phyloP scores from a whole-genome alignment of 2,888 invertebrate genomes.

The Latrodectus elegans region DNA sequence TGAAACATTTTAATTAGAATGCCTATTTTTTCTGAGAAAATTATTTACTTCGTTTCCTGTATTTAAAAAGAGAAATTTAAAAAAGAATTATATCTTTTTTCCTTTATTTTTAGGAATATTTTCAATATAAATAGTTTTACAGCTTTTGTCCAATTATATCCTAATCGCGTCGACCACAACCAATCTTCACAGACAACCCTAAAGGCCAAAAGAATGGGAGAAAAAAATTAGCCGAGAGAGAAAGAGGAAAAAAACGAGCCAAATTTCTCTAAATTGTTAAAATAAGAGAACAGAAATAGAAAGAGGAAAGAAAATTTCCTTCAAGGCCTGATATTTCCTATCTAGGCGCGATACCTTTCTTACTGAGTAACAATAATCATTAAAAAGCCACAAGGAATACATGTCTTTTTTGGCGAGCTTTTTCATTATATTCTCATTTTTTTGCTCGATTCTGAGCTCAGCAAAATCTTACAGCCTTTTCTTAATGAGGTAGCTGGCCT shows the following conservation, averaged over 20 bases:
- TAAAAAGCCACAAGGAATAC: slow-evolving; percentile 64
- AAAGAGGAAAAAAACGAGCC: slow-evolving; percentile 9
- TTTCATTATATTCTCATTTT: slow-evolving; percentile 8
- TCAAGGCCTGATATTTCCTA: slow-evolving; percentile 32
- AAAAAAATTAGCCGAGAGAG: slow-evolving; percentile 1
- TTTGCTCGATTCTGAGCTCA: slow-evolving; percentile 44
- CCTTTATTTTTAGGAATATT: slow-evolving; percentile 1
- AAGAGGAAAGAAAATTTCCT: slow-evolving; percentile 4
- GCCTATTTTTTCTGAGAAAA: slow-evolving; percentile 16
- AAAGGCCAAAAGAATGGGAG: background rate
- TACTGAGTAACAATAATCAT: slow-evolving; percentile 68
- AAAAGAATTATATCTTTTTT: slow-evolving; percentile 21
- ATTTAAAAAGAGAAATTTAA: slow-evolving; percentile 25
- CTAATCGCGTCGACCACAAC: slow-evolving; percentile 58
- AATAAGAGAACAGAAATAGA: slow-evolving; percentile 33
- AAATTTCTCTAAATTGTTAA: slow-evolving; percentile 20
- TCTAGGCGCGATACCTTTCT: slow-evolving; percentile 49
- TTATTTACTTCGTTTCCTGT: slow-evolving; percentile 38
- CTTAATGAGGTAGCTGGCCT: slow-evolving; percentile 54
- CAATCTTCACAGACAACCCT: slow-evolving; percentile 29
- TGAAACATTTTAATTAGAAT: background rate
- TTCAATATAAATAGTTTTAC: slow-evolving; percentile 47
- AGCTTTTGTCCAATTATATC: slow-evolving; percentile 63
- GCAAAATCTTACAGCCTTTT: slow-evolving; percentile 59
- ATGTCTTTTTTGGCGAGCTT: slow-evolving; percentile 18